Evolutionary conservation across 2,888 invertebrate genomes (phyloP), one percentile per base, ranked within the genome.

Genomic region (Rhyacophila evoluta): DNA sequence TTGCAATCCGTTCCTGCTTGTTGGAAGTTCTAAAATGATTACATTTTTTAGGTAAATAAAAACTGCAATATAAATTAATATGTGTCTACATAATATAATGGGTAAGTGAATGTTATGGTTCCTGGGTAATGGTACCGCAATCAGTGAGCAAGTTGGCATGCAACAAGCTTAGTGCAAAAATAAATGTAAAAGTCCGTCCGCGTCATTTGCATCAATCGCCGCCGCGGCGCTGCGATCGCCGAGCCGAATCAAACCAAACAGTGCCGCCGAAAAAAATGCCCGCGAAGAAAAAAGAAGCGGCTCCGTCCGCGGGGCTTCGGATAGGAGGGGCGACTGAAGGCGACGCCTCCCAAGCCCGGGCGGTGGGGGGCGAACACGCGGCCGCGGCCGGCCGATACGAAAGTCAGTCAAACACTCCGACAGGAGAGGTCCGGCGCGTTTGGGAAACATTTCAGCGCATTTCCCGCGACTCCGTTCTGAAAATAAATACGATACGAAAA

Each of bases 301-400:
- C 55, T 15, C 10, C 19, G 55, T 25, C 55, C 55, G 12, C 29
- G 79, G 8, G 72, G 81, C 77, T 77, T 68, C 37, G 70, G 72
- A 68, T 10, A 4, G 27, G 38, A 41, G n/a, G 29, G 38, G 29
- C 38, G 33, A 90, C 90, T 90, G 88, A 89, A 89, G 86, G 82
- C 84, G 86, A 87, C 72, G 76, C 77, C 37, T 28, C 19, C 72
- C 19, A 38, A 79, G 72, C 73, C 70, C 78, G 81, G 71, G 79
- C 78, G 69, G 70, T 73, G 68, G 67, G 74, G 78, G 74, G 72
- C 76, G 55, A 39, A 15, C n/a, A 10, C 78, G 80, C 39, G 72
- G 73, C 77, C 75, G 38, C 70, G 79, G 80, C 77, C 72, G 87
- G 83, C 85, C 77, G 55, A 55, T 19, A 55, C 55, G 55, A 55